A percentile compares a stretch with the other conserved stretches of the same genome.
Evolutionary conservation across 53 echinoderm and acorn worm genomes (phyloP).

Genomic region (Paelopatides confundens): DNA sequence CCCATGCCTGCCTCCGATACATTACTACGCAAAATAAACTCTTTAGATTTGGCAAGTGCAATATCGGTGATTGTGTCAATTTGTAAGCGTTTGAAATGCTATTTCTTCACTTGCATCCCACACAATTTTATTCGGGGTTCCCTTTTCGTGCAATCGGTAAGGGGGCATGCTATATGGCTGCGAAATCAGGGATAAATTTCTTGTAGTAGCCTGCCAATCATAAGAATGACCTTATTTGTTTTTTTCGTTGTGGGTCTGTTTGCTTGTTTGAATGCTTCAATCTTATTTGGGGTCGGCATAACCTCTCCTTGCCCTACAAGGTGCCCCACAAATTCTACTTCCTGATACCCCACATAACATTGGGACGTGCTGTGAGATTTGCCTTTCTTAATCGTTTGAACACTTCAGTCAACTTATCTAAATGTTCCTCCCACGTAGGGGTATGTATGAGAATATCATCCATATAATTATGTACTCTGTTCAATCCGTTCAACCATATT

Average conservation of each 20-base stretch:
- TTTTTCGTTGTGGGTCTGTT: slow-evolving; percentile 51
- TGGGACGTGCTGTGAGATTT: slow-evolving; percentile 67
- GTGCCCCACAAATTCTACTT: slow-evolving; percentile 68
- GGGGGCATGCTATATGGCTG: slow-evolving; percentile 29
- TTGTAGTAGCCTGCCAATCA: slow-evolving; percentile 48
- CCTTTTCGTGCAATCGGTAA: slow-evolving; percentile 63
- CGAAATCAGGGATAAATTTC: slow-evolving; percentile 26
- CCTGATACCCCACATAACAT: slow-evolving; percentile 50
- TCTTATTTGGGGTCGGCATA: slow-evolving; percentile 39
- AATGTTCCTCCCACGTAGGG: slow-evolving; percentile 61
- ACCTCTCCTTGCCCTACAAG: slow-evolving; percentile 53
- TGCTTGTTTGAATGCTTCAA: slow-evolving; percentile 22
- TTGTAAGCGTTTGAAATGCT: background rate
- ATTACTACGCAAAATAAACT: too few species aligned
- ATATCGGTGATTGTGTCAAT: too few species aligned
- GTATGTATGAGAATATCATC: slow-evolving; percentile 67
- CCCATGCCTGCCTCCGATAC: too few species aligned
- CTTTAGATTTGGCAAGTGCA: too few species aligned
- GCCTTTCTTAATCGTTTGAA: slow-evolving; percentile 49
- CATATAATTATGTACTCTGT: slow-evolving; percentile 56
- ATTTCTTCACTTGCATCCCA: slow-evolving; percentile 36
- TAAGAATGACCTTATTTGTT: slow-evolving; percentile 53
- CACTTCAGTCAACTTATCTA: slow-evolving; percentile 13
- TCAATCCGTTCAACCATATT: slow-evolving; percentile 42
- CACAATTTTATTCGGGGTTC: slow-evolving; percentile 5